These are phyloP conservation scores for Melitaea athalia DNA, from an alignment of 2,888 invertebrate genomes.

Conservation along the genomic window DNA sequence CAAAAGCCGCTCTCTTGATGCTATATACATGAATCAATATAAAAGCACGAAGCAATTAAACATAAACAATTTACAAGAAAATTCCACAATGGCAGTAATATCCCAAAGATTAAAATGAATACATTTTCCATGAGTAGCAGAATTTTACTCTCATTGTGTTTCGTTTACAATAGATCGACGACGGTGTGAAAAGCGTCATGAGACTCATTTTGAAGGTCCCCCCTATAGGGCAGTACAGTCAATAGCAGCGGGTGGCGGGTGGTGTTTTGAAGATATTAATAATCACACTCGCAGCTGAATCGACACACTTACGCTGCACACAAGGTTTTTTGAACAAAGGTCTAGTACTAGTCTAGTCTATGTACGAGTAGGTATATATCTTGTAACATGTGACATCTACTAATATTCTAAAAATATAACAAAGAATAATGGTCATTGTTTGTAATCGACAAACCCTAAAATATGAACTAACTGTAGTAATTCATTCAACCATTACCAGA, in stretches of 20 bases:
- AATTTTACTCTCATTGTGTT: constrained; percentile 59
- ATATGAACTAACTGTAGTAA: no score
- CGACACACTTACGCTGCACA: constrained; percentile 20
- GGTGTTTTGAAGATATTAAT: constrained; percentile 48
- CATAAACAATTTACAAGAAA: constrained; percentile 44
- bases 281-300: constrained; percentile 36
- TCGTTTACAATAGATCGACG: constrained; percentile 53
- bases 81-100: constrained; percentile 51
- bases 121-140: constrained; percentile 55
- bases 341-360: no score
- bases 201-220: constrained; percentile 47
- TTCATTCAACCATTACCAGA: no score
- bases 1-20: constrained; percentile 24
- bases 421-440: no score
- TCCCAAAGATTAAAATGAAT: constrained; percentile 48
- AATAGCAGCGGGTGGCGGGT: constrained; percentile 44
- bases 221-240: constrained; percentile 38
- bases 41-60: constrained; percentile 44
- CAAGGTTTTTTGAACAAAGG: background rate
- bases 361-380: no score
- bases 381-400: no score
- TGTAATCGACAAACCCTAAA: no score
- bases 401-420: no score
- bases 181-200: constrained; percentile 46
- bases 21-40: constrained; percentile 34